Conservation (phyloP, 2,888 invertebrate species). For the Marronus borbonicus region DNA sequence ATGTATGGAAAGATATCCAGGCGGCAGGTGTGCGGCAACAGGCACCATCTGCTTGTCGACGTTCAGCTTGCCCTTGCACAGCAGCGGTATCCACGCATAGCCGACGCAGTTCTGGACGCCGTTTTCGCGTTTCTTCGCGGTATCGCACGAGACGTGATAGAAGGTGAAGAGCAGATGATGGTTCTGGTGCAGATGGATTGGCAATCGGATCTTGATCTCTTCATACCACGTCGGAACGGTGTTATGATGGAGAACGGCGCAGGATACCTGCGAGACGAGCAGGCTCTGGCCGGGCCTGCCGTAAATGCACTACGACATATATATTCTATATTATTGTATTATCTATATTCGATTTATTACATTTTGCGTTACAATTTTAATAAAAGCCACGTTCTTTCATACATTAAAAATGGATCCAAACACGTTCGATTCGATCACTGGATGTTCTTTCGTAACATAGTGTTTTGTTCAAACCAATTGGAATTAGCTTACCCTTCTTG, state of each 20-base stretch:
- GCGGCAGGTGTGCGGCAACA: conserved; percentile 90
- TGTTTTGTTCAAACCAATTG: too few relatives aligned
- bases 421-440: too few relatives aligned
- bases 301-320: conserved; percentile 78
- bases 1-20: conserved; percentile 91
- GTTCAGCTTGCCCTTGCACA: conserved; percentile 87
- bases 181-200: conserved; percentile 85
- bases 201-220: conserved; percentile 93
- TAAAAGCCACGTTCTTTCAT: too few relatives aligned
- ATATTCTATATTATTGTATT: background rate
- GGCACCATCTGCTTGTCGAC: conserved; percentile 88
- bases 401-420: too few relatives aligned
- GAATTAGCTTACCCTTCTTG: too few relatives aligned
- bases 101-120: conserved; percentile 90
- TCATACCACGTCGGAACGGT: conserved; percentile 93
- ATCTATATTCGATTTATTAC: background rate
- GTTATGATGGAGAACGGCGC: conserved; percentile 91
- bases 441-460: too few relatives aligned
- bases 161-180: conserved; percentile 97
- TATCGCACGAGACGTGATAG: conserved; percentile 95
- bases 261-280: conserved; percentile 79
- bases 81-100: conserved; percentile 93
- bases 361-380: too few relatives aligned
- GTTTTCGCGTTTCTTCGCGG: conserved; percentile 82
- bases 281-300: conserved; percentile 78